Evolutionary conservation across 2,888 invertebrate species (phyloP).

Genomic region (Trichacis sp.): DNA sequence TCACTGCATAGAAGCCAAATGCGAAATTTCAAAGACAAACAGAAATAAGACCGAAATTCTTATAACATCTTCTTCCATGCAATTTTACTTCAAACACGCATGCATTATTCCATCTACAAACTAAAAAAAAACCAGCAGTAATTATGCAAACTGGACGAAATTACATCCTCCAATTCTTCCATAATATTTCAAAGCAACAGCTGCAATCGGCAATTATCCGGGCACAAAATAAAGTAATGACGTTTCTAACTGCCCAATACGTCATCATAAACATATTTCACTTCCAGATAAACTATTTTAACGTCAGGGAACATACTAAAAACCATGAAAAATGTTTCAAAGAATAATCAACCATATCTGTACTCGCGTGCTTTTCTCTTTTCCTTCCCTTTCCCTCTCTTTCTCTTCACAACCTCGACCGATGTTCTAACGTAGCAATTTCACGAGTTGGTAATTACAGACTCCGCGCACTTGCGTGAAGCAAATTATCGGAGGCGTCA

Average conservation of each 20-base stretch:
- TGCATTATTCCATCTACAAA: too few relatives aligned
- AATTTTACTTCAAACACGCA: too few relatives aligned
- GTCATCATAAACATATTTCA: conserved; percentile 1
- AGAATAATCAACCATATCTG: conserved; percentile 18
- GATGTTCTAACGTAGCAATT: conserved; percentile 39
- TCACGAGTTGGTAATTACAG: conserved; percentile 35
- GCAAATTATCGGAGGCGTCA: conserved; percentile 42
- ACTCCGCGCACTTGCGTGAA: conserved; percentile 32
- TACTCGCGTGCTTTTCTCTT: conserved; percentile 14
- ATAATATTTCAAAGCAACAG: too few relatives aligned
- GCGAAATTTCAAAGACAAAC: too few relatives aligned
- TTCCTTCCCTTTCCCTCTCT: conserved; percentile 10
- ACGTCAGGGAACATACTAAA: neutral
- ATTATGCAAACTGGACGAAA: too few relatives aligned
- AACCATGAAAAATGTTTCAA: conserved; percentile 1
- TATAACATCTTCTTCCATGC: too few relatives aligned
- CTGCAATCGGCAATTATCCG: too few relatives aligned
- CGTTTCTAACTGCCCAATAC: neutral
- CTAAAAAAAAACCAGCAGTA: too few relatives aligned
- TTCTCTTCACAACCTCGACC: conserved; percentile 25
- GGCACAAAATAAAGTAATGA: neutral
- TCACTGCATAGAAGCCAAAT: too few relatives aligned
- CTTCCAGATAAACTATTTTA: neutral
- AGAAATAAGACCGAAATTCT: too few relatives aligned
- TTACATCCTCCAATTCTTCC: too few relatives aligned